A percentile compares a stretch with the other conserved stretches of the same genome.
Conservation (phyloP, 2,113 vertebrate genomes). For the Microcebus tavaratra region DNA sequence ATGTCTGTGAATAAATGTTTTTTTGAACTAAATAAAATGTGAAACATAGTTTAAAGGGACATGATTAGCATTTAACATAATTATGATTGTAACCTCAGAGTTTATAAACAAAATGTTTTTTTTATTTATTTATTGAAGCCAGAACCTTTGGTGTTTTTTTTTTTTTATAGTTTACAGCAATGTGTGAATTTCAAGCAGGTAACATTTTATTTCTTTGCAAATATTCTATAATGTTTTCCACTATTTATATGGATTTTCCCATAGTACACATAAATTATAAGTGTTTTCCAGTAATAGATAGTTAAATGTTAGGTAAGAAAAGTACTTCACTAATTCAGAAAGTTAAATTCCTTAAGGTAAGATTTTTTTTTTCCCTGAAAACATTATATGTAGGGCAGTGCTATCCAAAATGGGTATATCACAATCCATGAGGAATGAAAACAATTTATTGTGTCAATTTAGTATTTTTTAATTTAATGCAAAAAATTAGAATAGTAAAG, state of each 20-base stretch:
- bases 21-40: constrained; percentile 12
- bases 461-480: neutral
- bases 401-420: neutral
- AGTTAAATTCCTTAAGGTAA: neutral
- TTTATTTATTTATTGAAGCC: neutral
- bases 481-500: neutral
- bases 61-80: neutral
- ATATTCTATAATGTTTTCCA: neutral
- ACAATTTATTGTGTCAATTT: neutral
- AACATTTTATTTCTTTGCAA: neutral
- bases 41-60: neutral
- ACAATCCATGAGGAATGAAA: neutral
- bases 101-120: constrained; percentile 3
- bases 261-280: neutral
- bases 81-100: neutral
- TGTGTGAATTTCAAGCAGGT: constrained; percentile 15
- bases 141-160: neutral
- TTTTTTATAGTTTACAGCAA: neutral
- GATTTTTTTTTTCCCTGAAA: neutral
- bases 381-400: neutral
- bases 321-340: neutral
- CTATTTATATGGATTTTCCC: neutral
- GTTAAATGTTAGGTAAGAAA: neutral
- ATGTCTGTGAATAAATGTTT: neutral
- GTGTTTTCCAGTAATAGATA: neutral